Base-by-base conservation (phyloP, 1,140 invertebrate genomes). In the Gerris buenoi region DNA sequence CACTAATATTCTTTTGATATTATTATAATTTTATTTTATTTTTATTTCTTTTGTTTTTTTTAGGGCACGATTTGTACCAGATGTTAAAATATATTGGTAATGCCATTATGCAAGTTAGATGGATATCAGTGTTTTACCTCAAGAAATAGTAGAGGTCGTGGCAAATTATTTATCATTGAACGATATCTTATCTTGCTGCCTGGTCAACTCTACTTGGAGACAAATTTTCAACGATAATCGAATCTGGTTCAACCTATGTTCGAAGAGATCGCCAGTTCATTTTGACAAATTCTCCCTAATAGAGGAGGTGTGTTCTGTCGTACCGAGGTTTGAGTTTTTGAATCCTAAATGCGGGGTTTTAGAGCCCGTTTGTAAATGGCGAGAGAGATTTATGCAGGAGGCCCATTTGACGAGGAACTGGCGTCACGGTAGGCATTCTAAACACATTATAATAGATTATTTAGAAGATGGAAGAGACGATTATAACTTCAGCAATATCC, bases 111-210 rank as follows among this genome's bases (percentile, higher is more conserved):
- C 14, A 26, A 10, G 27, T 25, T 22, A 28, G 27, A 65, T 33
- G 58, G 57, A 27, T 66, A 63, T 67, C 1, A 63, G 28, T 18
- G 25, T 25, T 28, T 27, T 70, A 13, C 70, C 70, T 14, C 67
- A 69, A 64, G 70, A 68, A 56, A 29, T 71, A 22, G 28, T 67
- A n/a, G 68, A 69, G 46, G 26, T 60, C n/a, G 68, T 71, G 3
- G 27, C 65, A 27, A 23, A 5, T 0, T 65, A 64, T 22, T 64
- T 71, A 29, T 25, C 63, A 26, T 5, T 71, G 22, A 25, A 65
- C 57, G 70, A 71, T 58, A 2, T 69, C 5, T 28, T 71, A 15
- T 65, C 68, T 25, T 71, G 68, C 29, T 67, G 59, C 18, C 27
- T 63, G 15, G 70, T 71, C 15, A 65, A 63, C 27, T 27, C 56